A percentile compares a stretch with the other conserved stretches of the same genome.
These are phyloP conservation scores for Triops longicaudatus DNA, from an alignment of 1,140 invertebrate species.

Conservation along the genomic window DNA sequence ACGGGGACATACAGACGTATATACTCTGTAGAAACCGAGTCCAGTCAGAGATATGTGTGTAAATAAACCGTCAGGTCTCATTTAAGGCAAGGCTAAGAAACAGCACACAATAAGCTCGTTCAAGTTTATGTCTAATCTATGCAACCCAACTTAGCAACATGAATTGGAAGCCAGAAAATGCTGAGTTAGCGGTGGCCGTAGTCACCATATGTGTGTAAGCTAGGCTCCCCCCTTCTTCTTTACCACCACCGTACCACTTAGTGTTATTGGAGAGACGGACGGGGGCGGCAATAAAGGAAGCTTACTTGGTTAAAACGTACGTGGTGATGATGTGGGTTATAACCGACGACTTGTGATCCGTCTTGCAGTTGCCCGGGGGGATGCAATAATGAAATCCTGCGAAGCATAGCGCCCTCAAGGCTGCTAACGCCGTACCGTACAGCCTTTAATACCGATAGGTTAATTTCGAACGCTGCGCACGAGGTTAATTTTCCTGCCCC, in stretches of 20 bases:
- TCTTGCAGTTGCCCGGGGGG: neutral
- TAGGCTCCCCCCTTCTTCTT: no score
- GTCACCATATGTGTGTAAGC: neutral
- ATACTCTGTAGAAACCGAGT: neutral
- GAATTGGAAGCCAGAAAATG: neutral
- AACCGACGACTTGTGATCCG: neutral
- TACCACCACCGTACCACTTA: neutral
- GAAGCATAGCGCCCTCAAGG: no score
- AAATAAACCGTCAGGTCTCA: conserved; percentile 8
- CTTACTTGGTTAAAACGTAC: neutral
- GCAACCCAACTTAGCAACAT: neutral
- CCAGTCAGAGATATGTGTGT: neutral
- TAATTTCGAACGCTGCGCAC: neutral
- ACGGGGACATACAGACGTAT: no score
- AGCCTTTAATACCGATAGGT: neutral
- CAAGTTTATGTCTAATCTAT: neutral
- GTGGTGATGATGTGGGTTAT: neutral
- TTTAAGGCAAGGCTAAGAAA: neutral
- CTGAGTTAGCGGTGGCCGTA: neutral
- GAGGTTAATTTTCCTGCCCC: neutral
- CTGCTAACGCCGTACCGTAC: neutral
- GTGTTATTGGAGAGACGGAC: neutral
- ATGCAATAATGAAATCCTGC: no score
- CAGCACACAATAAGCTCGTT: neutral
- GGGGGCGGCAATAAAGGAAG: neutral